A percentile compares a stretch with the other conserved stretches of the same genome.
Conservation (phyloP, 2,797 vertebrate species). For the Nannoperca australis region DNA sequence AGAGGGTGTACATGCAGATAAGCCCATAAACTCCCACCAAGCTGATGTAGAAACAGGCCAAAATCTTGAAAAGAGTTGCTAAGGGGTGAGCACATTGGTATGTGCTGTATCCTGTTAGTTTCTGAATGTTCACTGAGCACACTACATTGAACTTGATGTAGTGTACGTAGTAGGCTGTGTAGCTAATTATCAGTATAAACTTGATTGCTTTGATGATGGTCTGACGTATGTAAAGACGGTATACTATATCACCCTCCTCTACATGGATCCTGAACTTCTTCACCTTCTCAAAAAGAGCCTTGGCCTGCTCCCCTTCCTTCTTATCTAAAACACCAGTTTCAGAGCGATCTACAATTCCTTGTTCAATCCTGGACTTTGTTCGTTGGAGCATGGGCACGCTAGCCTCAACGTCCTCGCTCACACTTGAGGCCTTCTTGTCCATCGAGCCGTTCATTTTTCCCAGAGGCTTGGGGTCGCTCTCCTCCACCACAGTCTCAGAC, state of each 20-base stretch:
- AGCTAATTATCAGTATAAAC: conserved; percentile 95
- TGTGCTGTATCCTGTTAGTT: conserved; percentile 93
- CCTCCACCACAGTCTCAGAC: conserved; percentile 97
- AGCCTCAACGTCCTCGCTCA: conserved; percentile 96
- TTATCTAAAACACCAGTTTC: conserved; percentile 97
- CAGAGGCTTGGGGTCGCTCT: conserved; percentile 93
- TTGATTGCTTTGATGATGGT: conserved; percentile 99
- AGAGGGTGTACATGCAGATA: conserved; percentile 97
- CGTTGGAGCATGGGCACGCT: conserved; percentile 97
- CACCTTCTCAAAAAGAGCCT: conserved; percentile 98
- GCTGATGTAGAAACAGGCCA: conserved; percentile 97
- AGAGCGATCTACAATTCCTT: conserved; percentile 95
- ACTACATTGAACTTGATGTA: conserved; percentile 92
- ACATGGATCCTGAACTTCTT: conserved; percentile 98
- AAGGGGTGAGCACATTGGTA: conserved; percentile 96
- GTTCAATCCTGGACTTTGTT: conserved; percentile 94
- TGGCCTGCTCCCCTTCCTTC: conserved; percentile 98
- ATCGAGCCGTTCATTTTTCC: conserved; percentile 94
- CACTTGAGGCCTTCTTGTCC: conserved; percentile 92
- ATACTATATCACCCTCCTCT: conserved; percentile 97
- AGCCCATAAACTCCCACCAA: conserved; percentile 94
- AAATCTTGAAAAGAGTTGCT: conserved; percentile 96
- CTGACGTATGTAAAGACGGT: conserved; percentile 96
- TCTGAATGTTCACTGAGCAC: conserved; percentile 93
- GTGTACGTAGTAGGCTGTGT: conserved; percentile 93